These are phyloP conservation scores for Chelidonichthys spinosus DNA, from an alignment of 2,797 vertebrate genomes.

Conservation along the genomic window DNA sequence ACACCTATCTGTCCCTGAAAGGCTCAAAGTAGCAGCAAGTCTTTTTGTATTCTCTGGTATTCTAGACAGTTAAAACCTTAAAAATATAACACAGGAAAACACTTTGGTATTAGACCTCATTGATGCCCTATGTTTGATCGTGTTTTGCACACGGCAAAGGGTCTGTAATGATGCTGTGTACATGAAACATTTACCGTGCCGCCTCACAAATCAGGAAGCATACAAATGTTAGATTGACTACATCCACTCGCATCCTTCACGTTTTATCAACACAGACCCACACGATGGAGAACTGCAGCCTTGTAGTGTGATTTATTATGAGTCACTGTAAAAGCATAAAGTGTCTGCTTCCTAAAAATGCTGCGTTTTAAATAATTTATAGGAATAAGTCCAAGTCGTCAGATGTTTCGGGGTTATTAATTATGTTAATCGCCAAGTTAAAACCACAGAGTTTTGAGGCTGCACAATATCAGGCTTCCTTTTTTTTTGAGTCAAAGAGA, in stretches of 20 bases:
- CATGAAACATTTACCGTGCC: background rate
- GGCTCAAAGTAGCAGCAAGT: background rate
- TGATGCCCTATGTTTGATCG: background rate
- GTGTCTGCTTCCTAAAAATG: background rate
- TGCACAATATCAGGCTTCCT: background rate
- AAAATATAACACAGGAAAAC: background rate
- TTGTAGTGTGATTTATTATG: background rate
- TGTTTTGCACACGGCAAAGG: background rate
- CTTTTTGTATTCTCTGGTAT: background rate
- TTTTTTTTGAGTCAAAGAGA: conserved; percentile 1
- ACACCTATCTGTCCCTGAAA: background rate
- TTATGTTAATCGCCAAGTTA: background rate
- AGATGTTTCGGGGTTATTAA: background rate
- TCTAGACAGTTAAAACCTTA: background rate
- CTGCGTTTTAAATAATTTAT: background rate
- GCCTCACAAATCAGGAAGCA: background rate
- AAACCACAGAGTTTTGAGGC: background rate
- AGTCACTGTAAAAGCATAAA: background rate
- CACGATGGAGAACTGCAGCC: background rate
- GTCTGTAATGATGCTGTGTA: background rate
- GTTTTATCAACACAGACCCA: background rate
- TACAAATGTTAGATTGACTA: background rate
- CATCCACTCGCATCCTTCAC: background rate
- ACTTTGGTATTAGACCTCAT: background rate
- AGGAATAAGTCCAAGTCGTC: background rate